Evolutionary conservation across 2,797 vertebrate genomes (phyloP).

Genomic region (Rhynchonycteris naso): DNA sequence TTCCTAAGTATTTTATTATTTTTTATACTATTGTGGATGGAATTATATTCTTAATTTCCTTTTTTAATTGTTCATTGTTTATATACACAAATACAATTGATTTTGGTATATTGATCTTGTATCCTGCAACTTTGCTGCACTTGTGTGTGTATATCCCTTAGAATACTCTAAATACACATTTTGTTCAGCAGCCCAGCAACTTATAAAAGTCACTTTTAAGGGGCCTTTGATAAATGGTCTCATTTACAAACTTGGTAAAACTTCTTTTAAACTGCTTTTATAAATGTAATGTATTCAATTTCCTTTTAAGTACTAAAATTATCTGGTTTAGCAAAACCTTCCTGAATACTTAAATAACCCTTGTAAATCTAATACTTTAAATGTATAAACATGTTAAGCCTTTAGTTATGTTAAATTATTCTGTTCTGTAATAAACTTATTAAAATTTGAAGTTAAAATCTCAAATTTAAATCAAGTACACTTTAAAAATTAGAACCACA

Average conservation of each 20-base stretch:
- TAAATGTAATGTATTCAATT: constrained; percentile 56
- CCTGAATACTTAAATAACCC: constrained; percentile 50
- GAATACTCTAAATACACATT: not conserved
- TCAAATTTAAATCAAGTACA: constrained; percentile 45
- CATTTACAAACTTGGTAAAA: constrained; percentile 57
- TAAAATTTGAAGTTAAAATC: constrained; percentile 51
- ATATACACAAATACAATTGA: not conserved
- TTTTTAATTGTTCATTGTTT: not conserved
- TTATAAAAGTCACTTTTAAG: constrained; percentile 47
- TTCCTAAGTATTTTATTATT: not conserved
- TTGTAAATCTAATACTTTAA: constrained; percentile 49
- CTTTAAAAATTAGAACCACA: constrained; percentile 45
- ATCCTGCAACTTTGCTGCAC: not conserved
- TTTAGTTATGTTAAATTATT: constrained; percentile 57
- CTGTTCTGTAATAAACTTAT: constrained; percentile 43
- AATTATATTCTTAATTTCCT: constrained; percentile 32
- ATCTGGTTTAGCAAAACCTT: constrained; percentile 61
- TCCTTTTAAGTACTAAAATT: constrained; percentile 58
- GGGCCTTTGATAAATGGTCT: constrained; percentile 27
- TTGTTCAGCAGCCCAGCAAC: constrained; percentile 28
- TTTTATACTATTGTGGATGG: not conserved
- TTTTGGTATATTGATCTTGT: not conserved
- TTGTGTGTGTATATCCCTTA: not conserved
- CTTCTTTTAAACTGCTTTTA: constrained; percentile 54
- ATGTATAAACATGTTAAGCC: constrained; percentile 39